Evolutionary conservation across 2,888 invertebrate species (phyloP).

Genomic region (Xylota sylvarum): DNA sequence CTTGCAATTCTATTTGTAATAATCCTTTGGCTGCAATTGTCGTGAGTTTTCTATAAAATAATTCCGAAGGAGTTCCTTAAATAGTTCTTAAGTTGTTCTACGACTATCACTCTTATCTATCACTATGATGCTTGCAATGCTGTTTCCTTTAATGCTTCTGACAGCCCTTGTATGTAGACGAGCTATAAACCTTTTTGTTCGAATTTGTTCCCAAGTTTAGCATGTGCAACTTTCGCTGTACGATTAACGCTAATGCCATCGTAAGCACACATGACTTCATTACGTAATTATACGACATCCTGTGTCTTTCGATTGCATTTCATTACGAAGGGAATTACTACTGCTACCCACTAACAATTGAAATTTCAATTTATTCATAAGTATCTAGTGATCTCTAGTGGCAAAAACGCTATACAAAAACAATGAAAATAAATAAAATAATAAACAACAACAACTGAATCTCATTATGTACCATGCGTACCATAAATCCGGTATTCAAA

Average conservation of each 20-base stretch:
- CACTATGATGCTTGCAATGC: no score
- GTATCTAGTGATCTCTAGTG: slow-evolving; percentile 4
- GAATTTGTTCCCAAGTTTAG: not conserved
- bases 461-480: slow-evolving; percentile 74
- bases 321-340: not conserved
- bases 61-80: no score
- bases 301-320: slow-evolving; percentile 15
- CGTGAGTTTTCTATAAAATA: no score
- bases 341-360: slow-evolving; percentile 8
- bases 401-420: slow-evolving; percentile 26
- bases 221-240: not conserved
- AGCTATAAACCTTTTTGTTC: no score
- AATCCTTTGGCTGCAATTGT: no score
- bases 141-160: no score
- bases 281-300: not conserved
- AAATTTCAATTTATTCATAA: slow-evolving; percentile 37
- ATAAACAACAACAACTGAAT: slow-evolving; percentile 52
- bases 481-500: slow-evolving; percentile 77
- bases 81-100: no score
- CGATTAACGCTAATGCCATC: not conserved
- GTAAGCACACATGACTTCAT: not conserved
- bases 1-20: no score
- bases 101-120: no score
- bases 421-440: slow-evolving; percentile 6
- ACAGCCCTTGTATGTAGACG: no score